Conservation (phyloP, 2,113 vertebrate genomes). For the Seriola rivoliana region DNA sequence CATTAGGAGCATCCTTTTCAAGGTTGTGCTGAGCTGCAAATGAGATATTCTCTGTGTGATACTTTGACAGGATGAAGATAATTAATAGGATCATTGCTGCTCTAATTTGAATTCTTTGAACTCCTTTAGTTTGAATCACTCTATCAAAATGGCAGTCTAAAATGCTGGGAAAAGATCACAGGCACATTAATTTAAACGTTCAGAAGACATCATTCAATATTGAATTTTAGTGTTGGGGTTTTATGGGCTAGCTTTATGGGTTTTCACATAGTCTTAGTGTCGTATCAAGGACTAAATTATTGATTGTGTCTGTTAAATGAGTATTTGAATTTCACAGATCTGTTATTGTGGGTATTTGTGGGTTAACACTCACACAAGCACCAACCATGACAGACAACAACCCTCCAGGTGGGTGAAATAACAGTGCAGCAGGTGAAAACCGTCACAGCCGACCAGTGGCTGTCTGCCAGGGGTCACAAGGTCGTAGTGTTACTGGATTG, state of each 20-base stretch:
- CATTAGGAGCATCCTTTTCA: conserved; percentile 52
- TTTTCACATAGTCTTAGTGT: neutral
- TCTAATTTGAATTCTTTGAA: conserved; percentile 48
- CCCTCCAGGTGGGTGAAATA: conserved; percentile 33
- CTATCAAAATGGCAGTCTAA: conserved; percentile 13
- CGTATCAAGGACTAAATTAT: neutral
- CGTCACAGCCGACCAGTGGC: conserved; percentile 33
- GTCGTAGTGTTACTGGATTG: conserved; percentile 46
- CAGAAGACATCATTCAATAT: neutral
- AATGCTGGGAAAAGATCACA: neutral
- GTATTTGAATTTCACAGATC: neutral
- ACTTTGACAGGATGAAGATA: conserved; percentile 60
- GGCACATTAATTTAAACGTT: neutral
- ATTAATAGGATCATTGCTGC: conserved; percentile 64
- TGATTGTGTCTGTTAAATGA: neutral
- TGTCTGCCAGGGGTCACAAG: conserved; percentile 54
- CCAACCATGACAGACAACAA: conserved; percentile 14
- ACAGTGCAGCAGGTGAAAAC: conserved; percentile 50
- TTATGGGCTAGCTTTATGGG: neutral
- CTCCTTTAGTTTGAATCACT: conserved; percentile 27
- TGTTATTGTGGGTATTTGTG: neutral
- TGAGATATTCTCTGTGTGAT: conserved; percentile 60
- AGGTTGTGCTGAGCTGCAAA: conserved; percentile 53
- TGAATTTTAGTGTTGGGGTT: neutral
- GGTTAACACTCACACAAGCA: neutral